Evolutionary conservation across 64 coral and sea anemone species (phyloP).

Genomic region (Anthopleura sola): DNA sequence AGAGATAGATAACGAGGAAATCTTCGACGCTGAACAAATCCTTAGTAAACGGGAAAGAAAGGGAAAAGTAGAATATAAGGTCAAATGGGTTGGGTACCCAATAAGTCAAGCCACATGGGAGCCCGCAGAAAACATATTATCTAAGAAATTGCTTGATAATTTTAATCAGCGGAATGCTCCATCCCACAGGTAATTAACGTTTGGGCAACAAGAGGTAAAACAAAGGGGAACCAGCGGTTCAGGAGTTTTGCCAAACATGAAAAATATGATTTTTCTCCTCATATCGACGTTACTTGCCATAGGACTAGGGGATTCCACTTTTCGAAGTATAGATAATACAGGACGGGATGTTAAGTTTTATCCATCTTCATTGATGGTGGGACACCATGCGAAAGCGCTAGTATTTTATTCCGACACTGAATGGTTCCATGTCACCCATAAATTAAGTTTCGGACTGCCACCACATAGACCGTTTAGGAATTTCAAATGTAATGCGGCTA

Average conservation of each 20-base stretch:
- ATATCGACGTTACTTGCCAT: no score
- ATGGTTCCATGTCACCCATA: no score
- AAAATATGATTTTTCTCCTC: no score
- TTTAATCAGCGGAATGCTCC: not conserved
- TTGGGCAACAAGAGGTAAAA: not conserved
- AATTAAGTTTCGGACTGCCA: no score
- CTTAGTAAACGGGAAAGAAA: not conserved
- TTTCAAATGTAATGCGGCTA: no score
- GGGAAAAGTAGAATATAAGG: conserved; percentile 19
- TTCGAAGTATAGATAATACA: conserved; percentile 2
- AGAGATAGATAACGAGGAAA: not conserved
- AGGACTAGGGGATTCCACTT: no score
- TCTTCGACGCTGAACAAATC: conserved; percentile 13
- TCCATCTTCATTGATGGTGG: not conserved
- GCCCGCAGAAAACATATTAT: conserved; percentile 27
- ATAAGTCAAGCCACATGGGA: conserved; percentile 12
- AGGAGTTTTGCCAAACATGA: not conserved
- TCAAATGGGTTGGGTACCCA: conserved; percentile 34
- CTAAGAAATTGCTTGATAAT: not conserved
- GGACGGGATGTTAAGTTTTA: not conserved
- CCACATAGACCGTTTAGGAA: no score
- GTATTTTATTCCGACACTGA: no score
- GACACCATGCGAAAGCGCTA: no score
- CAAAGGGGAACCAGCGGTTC: not conserved
- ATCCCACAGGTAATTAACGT: not conserved